Evolutionary conservation across 2,888 invertebrate species (phyloP), one percentile per base, ranked within the genome.

Genomic region (Pterostichus niger): DNA sequence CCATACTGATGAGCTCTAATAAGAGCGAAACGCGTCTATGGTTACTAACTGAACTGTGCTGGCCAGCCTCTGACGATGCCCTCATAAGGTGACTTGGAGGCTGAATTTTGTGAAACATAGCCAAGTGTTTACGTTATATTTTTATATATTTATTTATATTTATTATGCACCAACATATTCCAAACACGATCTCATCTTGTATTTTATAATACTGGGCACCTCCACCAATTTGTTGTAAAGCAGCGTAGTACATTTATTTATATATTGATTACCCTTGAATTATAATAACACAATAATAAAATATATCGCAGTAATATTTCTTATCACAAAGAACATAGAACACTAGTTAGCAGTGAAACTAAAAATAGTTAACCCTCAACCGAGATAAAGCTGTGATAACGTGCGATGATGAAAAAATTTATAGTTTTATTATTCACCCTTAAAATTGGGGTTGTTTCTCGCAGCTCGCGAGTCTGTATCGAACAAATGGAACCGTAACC

Each of bases 321-420:
- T 49, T 59, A 17, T 59, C 17, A 24, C 24, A 17, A 11, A 1
- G 15, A 17, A 59, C 31, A 15, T 7, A 54, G 15, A 15, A 59
- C 46, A 46, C 24, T 73, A 44, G 17, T 46, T 24, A 46, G 17
- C 44, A 46, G 40, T 44, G 52, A 46, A 73, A 31, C 78, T 79
- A 79, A 64, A 79, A 79, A 79, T 79, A 79, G 78, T 79, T 79
- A 61, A 56, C 77, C 78, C 49, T 49, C 61, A 79, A n/a, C 13
- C n/a, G 15, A 52, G 73, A 52, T 75, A 64, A 40, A 75, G 31
- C 49, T 49, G 31, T 75, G 73, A 61, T 79, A 59, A 40, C 56
- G 40, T 17, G 61, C 49, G 49, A 79, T 79, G 79, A 79, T 79
- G 79, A 64, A 64, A 79, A 64, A 79, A 79, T 79, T 79, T 79